Conservation (phyloP, 2,888 invertebrate genomes). For the Leptinotarsa juncta region DNA sequence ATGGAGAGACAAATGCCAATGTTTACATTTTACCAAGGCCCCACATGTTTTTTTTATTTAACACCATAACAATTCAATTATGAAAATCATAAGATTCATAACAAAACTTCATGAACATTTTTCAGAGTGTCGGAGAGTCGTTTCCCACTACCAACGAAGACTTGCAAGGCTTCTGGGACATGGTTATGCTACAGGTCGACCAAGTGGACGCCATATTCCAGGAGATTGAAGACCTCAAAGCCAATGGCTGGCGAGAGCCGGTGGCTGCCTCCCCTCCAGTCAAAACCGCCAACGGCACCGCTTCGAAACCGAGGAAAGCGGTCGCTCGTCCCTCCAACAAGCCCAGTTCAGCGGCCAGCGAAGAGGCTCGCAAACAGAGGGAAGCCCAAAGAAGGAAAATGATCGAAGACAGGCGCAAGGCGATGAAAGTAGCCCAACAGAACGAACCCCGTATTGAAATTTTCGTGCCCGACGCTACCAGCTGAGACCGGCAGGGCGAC, state of each 20-base stretch:
- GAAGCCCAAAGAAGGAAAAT: slow-evolving; percentile 83
- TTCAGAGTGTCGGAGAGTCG: slow-evolving; percentile 78
- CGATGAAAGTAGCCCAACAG: slow-evolving; percentile 64
- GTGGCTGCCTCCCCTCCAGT: slow-evolving; percentile 25
- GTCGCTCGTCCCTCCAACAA: slow-evolving; percentile 11
- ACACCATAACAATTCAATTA: too few relatives aligned
- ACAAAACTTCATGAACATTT: slow-evolving; percentile 20
- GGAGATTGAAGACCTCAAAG: slow-evolving; percentile 73
- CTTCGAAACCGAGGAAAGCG: slow-evolving; percentile 45
- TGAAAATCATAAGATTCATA: too few relatives aligned
- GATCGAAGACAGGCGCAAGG: slow-evolving; percentile 79
- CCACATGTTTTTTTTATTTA: too few relatives aligned
- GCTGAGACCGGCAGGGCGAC: slow-evolving; percentile 57
- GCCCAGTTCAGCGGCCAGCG: slow-evolving; percentile 6
- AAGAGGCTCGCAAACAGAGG: slow-evolving; percentile 63
- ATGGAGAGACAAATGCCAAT: too few relatives aligned
- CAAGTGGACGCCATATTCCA: slow-evolving; percentile 85
- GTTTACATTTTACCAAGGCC: too few relatives aligned
- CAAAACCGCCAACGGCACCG: slow-evolving; percentile 33
- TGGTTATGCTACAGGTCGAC: slow-evolving; percentile 92
- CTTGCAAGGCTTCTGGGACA: slow-evolving; percentile 97
- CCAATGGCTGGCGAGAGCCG: slow-evolving; percentile 75
- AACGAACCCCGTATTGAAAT: slow-evolving; percentile 63
- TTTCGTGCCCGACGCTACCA: slow-evolving; percentile 63
- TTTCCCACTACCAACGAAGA: slow-evolving; percentile 92